These are phyloP conservation scores for Limnephilus rhombicus DNA, from an alignment of 2,888 invertebrate genomes.

Conservation along the genomic window DNA sequence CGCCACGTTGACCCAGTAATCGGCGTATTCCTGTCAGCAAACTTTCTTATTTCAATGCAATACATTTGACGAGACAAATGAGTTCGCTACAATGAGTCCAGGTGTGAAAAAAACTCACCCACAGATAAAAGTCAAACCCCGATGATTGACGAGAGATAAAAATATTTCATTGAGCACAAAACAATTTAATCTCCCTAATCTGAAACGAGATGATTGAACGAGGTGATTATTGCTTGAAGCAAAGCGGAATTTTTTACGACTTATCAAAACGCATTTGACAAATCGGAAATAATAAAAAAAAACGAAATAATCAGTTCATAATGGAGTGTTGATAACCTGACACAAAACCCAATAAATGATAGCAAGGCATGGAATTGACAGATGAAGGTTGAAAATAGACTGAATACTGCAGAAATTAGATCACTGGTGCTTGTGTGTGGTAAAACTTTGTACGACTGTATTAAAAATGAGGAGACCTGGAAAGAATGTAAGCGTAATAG, in stretches of 20 bases:
- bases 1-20: neutral
- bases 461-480: too few relatives aligned
- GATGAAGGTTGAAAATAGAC: too few relatives aligned
- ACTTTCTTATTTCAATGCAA: neutral
- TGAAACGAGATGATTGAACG: slow-evolving; percentile 28
- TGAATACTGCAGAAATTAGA: too few relatives aligned
- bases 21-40: neutral
- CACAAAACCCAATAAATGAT: too few relatives aligned
- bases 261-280: neutral
- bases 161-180: slow-evolving; percentile 22
- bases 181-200: slow-evolving; percentile 18
- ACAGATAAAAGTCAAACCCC: slow-evolving; percentile 5
- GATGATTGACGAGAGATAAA: slow-evolving; percentile 36
- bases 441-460: too few relatives aligned
- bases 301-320: too few relatives aligned
- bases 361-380: too few relatives aligned
- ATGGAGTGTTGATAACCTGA: too few relatives aligned
- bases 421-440: too few relatives aligned
- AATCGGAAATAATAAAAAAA: too few relatives aligned
- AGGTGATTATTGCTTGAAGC: neutral
- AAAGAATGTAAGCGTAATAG: too few relatives aligned
- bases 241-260: neutral
- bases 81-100: neutral
- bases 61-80: neutral
- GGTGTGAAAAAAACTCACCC: neutral